phyloP scores from a whole-genome alignment of 2,888 invertebrate species.

The Pollenia labialis region DNA sequence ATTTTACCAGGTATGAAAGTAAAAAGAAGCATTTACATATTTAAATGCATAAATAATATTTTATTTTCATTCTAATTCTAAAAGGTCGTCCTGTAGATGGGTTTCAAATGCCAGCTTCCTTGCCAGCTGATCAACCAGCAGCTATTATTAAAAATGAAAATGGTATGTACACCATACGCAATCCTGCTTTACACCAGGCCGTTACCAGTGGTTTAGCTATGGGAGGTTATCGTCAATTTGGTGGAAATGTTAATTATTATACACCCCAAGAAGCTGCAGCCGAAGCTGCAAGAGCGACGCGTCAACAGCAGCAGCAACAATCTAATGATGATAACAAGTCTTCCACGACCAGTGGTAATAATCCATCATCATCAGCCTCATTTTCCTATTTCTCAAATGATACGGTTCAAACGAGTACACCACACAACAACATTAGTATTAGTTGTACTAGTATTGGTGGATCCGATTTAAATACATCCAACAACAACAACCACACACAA shows the following conservation, averaged over 20 bases:
- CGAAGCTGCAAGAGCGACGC: constrained; percentile 80
- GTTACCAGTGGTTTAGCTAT: constrained; percentile 82
- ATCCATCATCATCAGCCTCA: constrained; percentile 72
- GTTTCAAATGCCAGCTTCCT: constrained; percentile 77
- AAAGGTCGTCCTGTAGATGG: constrained; percentile 77
- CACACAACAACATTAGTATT: constrained; percentile 82
- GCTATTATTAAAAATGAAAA: constrained; percentile 89
- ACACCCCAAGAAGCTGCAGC: constrained; percentile 82
- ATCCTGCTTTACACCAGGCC: constrained; percentile 86
- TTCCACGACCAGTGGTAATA: constrained; percentile 53
- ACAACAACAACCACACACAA: constrained; percentile 36
- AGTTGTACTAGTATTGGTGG: constrained; percentile 80
- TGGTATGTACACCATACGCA: constrained; percentile 93
- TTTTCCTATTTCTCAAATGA: constrained; percentile 80
- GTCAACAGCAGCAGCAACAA: constrained; percentile 73
- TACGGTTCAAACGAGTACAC: constrained; percentile 73
- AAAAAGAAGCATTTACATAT: neutral
- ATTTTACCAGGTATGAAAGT: constrained; percentile 76
- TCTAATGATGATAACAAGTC: constrained; percentile 39
- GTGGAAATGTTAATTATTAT: constrained; percentile 82
- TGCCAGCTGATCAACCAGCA: constrained; percentile 85
- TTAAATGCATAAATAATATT: neutral
- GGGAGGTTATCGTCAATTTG: constrained; percentile 81
- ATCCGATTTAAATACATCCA: constrained; percentile 62
- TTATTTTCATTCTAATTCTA: neutral